phyloP scores from a whole-genome alignment of 2,113 vertebrate species.

The Daubentonia madagascariensis region DNA sequence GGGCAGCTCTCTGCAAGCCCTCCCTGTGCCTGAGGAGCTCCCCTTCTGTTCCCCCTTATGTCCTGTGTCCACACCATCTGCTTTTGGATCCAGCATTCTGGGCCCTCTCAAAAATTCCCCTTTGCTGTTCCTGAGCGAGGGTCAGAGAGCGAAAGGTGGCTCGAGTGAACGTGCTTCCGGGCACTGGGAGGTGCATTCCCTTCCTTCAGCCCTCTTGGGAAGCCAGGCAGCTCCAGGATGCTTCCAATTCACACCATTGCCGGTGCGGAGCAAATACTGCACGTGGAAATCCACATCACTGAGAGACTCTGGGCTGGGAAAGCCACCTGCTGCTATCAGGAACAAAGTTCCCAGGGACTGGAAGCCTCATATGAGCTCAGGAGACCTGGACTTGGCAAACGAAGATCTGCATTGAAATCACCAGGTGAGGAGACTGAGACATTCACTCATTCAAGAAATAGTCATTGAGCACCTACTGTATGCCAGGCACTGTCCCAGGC shows the following conservation, averaged over 20 bases:
- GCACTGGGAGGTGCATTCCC: too few species aligned
- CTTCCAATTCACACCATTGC: neutral
- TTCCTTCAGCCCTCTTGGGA: neutral
- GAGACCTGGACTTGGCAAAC: neutral
- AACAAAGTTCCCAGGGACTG: neutral
- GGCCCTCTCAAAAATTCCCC: neutral
- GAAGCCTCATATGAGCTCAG: neutral
- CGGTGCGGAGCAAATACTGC: neutral
- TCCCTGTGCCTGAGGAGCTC: neutral
- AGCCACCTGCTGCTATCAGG: neutral
- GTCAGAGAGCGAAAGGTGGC: neutral
- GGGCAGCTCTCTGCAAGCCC: neutral
- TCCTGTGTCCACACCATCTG: neutral
- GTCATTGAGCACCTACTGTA: neutral
- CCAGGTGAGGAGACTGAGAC: neutral
- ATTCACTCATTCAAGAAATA: neutral
- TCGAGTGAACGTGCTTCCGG: too few species aligned
- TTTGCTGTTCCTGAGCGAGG: neutral
- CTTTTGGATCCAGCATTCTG: neutral
- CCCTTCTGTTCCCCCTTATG: neutral
- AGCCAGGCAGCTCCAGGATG: neutral
- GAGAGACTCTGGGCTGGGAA: neutral
- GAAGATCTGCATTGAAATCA: neutral
- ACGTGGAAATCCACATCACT: neutral
- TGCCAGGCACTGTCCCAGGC: neutral